These are phyloP conservation scores for Cryptoblepharus egeriae DNA, from an alignment of 2,797 vertebrate species.

Conservation along the genomic window DNA sequence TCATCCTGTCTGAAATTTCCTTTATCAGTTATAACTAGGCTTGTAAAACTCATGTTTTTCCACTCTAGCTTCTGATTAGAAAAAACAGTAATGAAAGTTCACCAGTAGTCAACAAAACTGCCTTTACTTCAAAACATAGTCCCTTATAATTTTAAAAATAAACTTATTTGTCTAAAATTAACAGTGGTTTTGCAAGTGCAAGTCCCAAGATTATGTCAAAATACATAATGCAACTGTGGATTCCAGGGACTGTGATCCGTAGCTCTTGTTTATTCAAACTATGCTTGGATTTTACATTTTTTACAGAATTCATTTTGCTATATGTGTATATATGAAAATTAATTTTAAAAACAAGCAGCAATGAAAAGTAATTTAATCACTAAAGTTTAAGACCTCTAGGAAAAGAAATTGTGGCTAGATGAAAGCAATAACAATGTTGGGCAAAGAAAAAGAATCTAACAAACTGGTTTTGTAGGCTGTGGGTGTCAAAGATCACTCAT, in stretches of 20 bases:
- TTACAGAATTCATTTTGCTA: not conserved
- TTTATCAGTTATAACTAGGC: too few species aligned
- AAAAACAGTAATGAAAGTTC: not conserved
- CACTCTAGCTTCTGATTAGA: not conserved
- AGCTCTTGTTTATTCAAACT: not conserved
- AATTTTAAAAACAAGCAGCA: slow-evolving; percentile 2
- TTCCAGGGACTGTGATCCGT: not conserved
- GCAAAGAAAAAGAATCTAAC: not conserved
- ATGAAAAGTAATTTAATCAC: not conserved
- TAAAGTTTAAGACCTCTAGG: not conserved
- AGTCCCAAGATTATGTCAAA: not conserved
- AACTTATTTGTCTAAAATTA: not conserved
- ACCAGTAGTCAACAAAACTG: not conserved
- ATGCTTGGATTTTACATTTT: not conserved
- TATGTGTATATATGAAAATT: not conserved
- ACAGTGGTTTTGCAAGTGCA: not conserved
- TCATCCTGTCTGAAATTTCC: too few species aligned
- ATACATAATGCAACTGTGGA: not conserved
- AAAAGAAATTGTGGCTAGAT: not conserved
- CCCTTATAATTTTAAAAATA: not conserved
- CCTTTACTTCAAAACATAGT: too few species aligned
- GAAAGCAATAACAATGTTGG: slow-evolving; percentile 10
- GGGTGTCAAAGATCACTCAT: not conserved
- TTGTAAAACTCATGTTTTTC: too few species aligned
- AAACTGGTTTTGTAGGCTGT: not conserved